phyloP scores from a whole-genome alignment of 2,797 vertebrate genomes.

The Lophius americanus region DNA sequence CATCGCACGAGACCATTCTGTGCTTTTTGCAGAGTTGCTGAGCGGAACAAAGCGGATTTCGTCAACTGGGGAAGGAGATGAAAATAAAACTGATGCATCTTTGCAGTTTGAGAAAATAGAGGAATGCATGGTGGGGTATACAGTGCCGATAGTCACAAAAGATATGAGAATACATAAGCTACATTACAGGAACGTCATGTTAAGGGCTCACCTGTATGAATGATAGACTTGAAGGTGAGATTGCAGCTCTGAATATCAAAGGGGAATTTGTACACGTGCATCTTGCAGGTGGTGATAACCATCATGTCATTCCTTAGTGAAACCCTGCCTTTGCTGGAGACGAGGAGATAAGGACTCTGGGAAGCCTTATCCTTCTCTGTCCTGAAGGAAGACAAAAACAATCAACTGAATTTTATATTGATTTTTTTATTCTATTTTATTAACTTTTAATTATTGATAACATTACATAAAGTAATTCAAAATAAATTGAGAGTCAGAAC shows the following conservation, averaged over 20 bases:
- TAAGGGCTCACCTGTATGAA: constrained; percentile 49
- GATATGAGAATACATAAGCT: no score
- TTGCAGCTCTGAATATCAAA: constrained; percentile 73
- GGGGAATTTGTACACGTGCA: constrained; percentile 71
- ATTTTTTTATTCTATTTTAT: no score
- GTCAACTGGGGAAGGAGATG: not conserved
- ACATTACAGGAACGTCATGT: no score
- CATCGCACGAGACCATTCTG: constrained; percentile 49
- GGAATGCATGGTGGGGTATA: no score
- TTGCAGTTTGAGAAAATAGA: no score
- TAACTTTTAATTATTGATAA: not conserved
- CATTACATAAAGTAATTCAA: no score
- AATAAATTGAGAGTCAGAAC: no score
- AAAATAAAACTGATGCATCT: not conserved
- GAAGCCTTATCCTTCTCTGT: constrained; percentile 68
- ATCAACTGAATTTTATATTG: not conserved
- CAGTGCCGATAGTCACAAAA: no score
- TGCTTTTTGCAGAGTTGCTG: constrained; percentile 52
- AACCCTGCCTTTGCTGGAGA: constrained; percentile 49
- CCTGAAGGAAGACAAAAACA: constrained; percentile 44
- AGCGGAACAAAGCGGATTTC: no score
- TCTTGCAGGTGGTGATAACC: constrained; percentile 72
- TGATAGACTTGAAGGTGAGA: constrained; percentile 66
- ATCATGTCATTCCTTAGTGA: constrained; percentile 53
- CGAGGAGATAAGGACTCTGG: constrained; percentile 57